phyloP scores from a whole-genome alignment of 2,888 invertebrate species.

The Hirtodrosophila histrioides region DNA sequence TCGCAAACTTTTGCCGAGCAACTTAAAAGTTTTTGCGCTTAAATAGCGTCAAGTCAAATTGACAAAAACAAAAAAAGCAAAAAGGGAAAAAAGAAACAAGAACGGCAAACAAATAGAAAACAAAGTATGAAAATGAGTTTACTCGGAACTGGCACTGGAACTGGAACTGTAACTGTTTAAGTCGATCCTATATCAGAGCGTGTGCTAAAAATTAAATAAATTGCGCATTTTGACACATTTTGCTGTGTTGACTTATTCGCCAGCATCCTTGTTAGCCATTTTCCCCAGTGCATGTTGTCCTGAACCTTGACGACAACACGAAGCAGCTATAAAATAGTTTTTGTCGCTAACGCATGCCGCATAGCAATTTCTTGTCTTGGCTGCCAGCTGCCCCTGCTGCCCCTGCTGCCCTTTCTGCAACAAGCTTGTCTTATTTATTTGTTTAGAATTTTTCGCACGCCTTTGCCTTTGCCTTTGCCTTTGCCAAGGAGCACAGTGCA shows the following conservation, averaged over 20 bases:
- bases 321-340: conserved; percentile 79
- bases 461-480: conserved; percentile 21
- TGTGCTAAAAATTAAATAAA: conserved; percentile 82
- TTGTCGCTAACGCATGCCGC: conserved; percentile 73
- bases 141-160: conserved; percentile 21
- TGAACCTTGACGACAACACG: conserved; percentile 76
- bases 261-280: conserved; percentile 64
- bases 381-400: background rate
- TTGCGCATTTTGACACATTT: conserved; percentile 83
- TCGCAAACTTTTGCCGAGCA: conserved; percentile 67
- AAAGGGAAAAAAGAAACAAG: conserved; percentile 13
- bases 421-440: conserved; percentile 75
- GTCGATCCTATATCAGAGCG: conserved; percentile 56
- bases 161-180: conserved; percentile 40
- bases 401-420: conserved; percentile 10
- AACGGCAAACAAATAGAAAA: conserved; percentile 40
- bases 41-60: conserved; percentile 73
- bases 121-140: conserved; percentile 74
- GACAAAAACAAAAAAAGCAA: conserved; percentile 29
- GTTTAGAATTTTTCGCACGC: conserved; percentile 78
- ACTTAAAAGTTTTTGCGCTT: conserved; percentile 75
- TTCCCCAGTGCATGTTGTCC: conserved; percentile 42
- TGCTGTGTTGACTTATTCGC: conserved; percentile 80
- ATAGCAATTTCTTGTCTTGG: conserved; percentile 67
- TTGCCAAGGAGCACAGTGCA: too few species aligned